A percentile compares a stretch with the other conserved stretches of the same genome.
Conservation (phyloP, 2,888 invertebrate species). For the Polyommatus icarus region DNA sequence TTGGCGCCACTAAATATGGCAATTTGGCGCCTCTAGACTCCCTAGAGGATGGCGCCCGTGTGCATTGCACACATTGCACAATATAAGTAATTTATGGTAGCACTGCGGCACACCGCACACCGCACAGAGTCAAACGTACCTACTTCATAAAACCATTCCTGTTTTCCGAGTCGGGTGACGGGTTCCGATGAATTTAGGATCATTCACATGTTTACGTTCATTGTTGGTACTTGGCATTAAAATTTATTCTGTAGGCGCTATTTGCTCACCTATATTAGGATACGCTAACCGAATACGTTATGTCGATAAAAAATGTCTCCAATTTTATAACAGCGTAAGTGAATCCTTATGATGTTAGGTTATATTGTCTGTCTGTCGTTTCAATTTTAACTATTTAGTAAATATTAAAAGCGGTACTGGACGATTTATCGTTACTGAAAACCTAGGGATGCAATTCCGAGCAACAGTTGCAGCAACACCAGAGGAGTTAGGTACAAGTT, state of each 20-base stretch:
- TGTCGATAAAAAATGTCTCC: conserved; percentile 25
- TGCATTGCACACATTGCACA: no score
- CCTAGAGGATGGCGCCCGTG: no score
- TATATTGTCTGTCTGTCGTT: not conserved
- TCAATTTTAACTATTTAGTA: not conserved
- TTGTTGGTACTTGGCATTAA: not conserved
- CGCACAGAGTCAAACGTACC: no score
- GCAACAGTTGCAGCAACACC: no score
- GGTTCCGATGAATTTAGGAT: not conserved
- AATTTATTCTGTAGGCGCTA: conserved; percentile 36
- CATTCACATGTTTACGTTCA: not conserved
- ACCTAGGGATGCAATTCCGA: no score
- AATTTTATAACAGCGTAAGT: conserved; percentile 44
- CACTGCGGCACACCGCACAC: no score
- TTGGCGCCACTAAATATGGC: no score
- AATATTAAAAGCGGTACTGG: no score
- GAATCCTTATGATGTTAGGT: not conserved
- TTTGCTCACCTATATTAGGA: conserved; percentile 46
- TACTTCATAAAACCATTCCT: not conserved
- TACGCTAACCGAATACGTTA: conserved; percentile 46
- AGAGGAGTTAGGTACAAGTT: no score
- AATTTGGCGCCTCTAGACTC: no score
- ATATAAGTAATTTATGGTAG: no score
- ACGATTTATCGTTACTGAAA: no score
- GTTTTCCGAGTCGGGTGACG: not conserved